Evolutionary conservation across 92 coral and sea anemone species (phyloP), one percentile per base, ranked within the genome.

Genomic region (Zoanthus gigantus): DNA sequence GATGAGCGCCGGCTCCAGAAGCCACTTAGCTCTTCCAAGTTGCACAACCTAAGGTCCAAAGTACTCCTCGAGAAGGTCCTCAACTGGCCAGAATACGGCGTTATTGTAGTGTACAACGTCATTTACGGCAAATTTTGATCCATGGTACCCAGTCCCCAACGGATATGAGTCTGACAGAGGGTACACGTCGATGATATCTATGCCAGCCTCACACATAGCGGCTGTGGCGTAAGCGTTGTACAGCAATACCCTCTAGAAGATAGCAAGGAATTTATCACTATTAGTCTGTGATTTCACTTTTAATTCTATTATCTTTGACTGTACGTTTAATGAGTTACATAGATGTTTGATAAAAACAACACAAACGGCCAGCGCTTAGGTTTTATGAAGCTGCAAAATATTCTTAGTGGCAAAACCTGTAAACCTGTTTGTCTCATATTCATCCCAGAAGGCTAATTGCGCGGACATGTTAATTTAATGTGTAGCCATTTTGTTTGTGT

Each of bases 101-200:
- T 56, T 77, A 23, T 79, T 86, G 69, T 74, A 90, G 71, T 90
- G 92, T 29, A 90, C 92, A 17, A 86, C 72, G 42, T 90, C 92
- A 52, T 90, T 77, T 1, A 84, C 72, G 17, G 88, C 83, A 72
- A 66, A 86, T 14, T 47, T 78, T 50, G 83, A 60, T 2, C 76
- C 78, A 17, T 88, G 87, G 37, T 85, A 83, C 56, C 92, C 92
- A 63, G 92, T 90, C 66, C 92, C 92, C 30, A 53, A 31, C 14
- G 90, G 92, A 29, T 86, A 79, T 1, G 92, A 90, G 60, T 82
- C 89, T 9, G 92, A 85, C 83, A 90, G 78, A 31, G 89, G 90
- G 32, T 90, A 84, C 28, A 90, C 83, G 77, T 90, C 92, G 7
- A 90, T 72, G 18, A 90, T 71, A 50, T 86, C 90, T 12, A 90